Evolutionary conservation across 2,888 invertebrate species (phyloP).

Genomic region (Phasia obesa): DNA sequence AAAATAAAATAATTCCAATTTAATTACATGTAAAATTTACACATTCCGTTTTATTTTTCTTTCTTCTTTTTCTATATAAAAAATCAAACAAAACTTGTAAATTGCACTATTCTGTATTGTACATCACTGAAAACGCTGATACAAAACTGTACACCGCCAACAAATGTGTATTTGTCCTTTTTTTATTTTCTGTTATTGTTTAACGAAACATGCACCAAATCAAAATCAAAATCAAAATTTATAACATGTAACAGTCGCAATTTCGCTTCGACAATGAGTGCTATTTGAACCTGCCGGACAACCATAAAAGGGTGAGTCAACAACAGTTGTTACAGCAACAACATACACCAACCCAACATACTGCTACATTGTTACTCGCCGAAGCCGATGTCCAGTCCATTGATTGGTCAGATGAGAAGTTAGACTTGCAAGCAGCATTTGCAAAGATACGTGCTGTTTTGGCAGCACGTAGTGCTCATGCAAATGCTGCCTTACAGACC

Average conservation of each 20-base stretch:
- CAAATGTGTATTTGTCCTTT: conserved; percentile 49
- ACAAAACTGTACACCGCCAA: conserved; percentile 59
- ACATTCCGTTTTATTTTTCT: conserved; percentile 52
- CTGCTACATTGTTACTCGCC: conserved; percentile 74
- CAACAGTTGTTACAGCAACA: conserved; percentile 74
- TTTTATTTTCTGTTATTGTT: conserved; percentile 16
- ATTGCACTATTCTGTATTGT: conserved; percentile 54
- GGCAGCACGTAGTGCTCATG: conserved; percentile 77
- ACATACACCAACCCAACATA: conserved; percentile 57
- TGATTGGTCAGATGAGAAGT: conserved; percentile 78
- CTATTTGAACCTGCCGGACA: conserved; percentile 98
- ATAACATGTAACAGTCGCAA: conserved; percentile 90
- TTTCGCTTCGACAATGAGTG: conserved; percentile 99
- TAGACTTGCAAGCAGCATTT: conserved; percentile 78
- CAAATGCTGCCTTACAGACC: conserved; percentile 68
- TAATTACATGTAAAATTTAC: conserved; percentile 21
- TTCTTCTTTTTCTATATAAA: conserved; percentile 56
- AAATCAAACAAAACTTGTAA: conserved; percentile 32
- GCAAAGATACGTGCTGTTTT: conserved; percentile 78
- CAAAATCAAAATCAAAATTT: conserved; percentile 36
- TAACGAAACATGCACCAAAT: conserved; percentile 46
- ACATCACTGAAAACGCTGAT: conserved; percentile 63
- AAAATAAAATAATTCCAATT: conserved; percentile 6
- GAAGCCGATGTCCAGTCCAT: conserved; percentile 79
- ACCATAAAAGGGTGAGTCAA: conserved; percentile 97